Conservation (phyloP, 1,140 invertebrate genomes). For the Megathymus violae region DNA sequence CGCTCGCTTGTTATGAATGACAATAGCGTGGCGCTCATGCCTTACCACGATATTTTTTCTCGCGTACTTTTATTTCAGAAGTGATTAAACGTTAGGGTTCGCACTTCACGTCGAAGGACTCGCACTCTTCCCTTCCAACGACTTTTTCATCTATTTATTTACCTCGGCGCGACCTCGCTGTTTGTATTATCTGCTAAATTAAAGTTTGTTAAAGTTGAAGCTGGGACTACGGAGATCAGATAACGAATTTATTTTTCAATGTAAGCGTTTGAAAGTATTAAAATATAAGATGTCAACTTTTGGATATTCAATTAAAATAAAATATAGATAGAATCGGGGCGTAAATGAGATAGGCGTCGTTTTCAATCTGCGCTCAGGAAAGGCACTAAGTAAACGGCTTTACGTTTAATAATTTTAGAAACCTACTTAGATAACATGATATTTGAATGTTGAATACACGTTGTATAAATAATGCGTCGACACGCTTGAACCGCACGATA, state of each 20-base stretch:
- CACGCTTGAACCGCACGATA: background rate
- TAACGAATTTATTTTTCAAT: conserved; percentile 41
- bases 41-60: conserved; percentile 72
- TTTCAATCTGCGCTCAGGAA: conserved; percentile 8
- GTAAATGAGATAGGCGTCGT: conserved; percentile 15
- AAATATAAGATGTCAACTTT: conserved; percentile 31
- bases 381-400: background rate
- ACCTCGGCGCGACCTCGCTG: conserved; percentile 65
- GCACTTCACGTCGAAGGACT: conserved; percentile 53
- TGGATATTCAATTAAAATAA: conserved; percentile 24
- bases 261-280: conserved; percentile 28
- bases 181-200: conserved; percentile 73
- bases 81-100: conserved; percentile 74
- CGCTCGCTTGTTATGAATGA: conserved; percentile 77
- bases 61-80: conserved; percentile 73
- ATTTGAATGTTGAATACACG: too few species aligned
- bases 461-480: background rate
- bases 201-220: conserved; percentile 72
- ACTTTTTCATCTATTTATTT: conserved; percentile 66
- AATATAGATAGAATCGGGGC: conserved; percentile 13
- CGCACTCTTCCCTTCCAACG: conserved; percentile 68
- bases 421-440: background rate
- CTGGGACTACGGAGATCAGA: conserved; percentile 46
- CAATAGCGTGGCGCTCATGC: conserved; percentile 73
- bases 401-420: background rate